phyloP scores from a whole-genome alignment of 2,888 invertebrate genomes.

The Nowickia ferox region DNA sequence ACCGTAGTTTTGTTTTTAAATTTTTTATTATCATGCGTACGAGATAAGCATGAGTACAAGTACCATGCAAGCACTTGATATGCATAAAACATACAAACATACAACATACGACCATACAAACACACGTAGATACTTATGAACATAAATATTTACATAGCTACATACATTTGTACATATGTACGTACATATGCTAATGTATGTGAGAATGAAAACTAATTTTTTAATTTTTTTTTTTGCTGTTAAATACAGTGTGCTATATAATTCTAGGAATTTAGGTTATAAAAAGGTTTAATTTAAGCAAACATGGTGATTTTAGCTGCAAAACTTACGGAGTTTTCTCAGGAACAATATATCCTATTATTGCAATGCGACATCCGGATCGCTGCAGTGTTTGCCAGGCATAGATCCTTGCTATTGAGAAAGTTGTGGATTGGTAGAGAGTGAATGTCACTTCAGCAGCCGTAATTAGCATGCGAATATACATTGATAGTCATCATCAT shows the following conservation, averaged over 20 bases:
- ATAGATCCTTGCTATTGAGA: too few relatives aligned
- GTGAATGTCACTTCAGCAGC: too few relatives aligned
- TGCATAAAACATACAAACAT: conserved; percentile 23
- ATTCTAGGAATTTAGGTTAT: conserved; percentile 3
- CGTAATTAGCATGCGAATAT: too few relatives aligned
- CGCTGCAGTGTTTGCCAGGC: too few relatives aligned
- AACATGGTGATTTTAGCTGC: background rate
- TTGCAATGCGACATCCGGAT: too few relatives aligned
- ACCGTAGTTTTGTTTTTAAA: conserved; percentile 16
- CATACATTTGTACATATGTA: background rate
- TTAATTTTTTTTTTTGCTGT: background rate
- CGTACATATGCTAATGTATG: background rate
- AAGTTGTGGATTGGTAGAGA: too few relatives aligned
- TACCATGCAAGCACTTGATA: conserved; percentile 63
- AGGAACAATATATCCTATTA: too few relatives aligned
- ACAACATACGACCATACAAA: background rate
- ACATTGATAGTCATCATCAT: too few relatives aligned
- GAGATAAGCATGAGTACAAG: conserved; percentile 70
- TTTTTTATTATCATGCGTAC: conserved; percentile 69
- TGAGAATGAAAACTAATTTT: background rate
- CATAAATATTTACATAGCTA: background rate
- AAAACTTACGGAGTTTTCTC: too few relatives aligned
- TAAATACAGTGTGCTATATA: background rate
- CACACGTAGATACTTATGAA: background rate
- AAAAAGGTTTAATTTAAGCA: background rate